Percentiles rank a stretch among this genome's conserved stretches.
These are phyloP conservation scores for Ormyrus labotus DNA, from an alignment of 2,888 invertebrate genomes.

Conservation along the genomic window DNA sequence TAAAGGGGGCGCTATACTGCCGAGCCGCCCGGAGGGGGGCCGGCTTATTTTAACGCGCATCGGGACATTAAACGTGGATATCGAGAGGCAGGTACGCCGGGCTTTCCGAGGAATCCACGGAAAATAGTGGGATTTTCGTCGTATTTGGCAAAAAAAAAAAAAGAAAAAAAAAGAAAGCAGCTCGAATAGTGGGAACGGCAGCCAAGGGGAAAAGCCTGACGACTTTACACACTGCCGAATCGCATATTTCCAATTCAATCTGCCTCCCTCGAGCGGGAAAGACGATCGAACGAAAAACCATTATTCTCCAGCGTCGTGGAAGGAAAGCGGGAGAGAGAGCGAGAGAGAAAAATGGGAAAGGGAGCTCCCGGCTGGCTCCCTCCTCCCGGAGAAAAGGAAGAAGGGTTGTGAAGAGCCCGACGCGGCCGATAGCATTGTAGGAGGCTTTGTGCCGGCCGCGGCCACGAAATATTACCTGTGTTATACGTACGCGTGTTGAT, in stretches of 20 bases:
- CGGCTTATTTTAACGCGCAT: slow-evolving; percentile 42
- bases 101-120: slow-evolving; percentile 21
- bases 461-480: slow-evolving; percentile 70
- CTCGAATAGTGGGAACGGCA: slow-evolving; percentile 17
- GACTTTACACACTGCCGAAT: slow-evolving; percentile 71
- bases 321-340: slow-evolving; percentile 51
- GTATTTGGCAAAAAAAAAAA: neutral
- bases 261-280: slow-evolving; percentile 57
- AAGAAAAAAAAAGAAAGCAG: slow-evolving; percentile 6
- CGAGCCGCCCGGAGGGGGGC: neutral
- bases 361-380: slow-evolving; percentile 11
- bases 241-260: slow-evolving; percentile 72
- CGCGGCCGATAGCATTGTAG: slow-evolving; percentile 66
- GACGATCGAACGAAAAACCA: slow-evolving; percentile 69
- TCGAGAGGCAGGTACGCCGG: slow-evolving; percentile 8
- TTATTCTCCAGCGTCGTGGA: slow-evolving; percentile 65
- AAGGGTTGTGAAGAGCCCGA: neutral
- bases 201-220: slow-evolving; percentile 47
- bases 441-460: slow-evolving; percentile 55
- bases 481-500: slow-evolving; percentile 57
- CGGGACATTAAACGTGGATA: slow-evolving; percentile 41
- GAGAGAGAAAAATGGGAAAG: slow-evolving; percentile 46
- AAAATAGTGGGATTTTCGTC: slow-evolving; percentile 40
- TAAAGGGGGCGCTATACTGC: slow-evolving; percentile 8
- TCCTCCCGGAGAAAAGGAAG: neutral